phyloP scores from a whole-genome alignment of 2,888 invertebrate genomes.

The Cerastoderma edule region DNA sequence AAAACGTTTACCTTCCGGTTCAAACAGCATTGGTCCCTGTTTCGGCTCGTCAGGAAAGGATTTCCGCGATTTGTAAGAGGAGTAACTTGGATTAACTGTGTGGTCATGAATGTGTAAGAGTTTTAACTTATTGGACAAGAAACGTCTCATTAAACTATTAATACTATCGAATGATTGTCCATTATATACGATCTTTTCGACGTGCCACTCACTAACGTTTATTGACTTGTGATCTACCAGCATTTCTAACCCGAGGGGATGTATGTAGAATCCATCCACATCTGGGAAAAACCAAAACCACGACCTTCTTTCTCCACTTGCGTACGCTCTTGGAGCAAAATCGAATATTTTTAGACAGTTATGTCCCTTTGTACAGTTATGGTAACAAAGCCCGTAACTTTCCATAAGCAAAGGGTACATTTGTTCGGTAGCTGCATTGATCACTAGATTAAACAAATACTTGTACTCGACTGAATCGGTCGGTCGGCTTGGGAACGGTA shows the following conservation, averaged over 20 bases:
- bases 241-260: constrained; percentile 74
- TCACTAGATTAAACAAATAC: constrained; percentile 45
- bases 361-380: constrained; percentile 65
- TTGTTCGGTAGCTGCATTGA: constrained; percentile 38
- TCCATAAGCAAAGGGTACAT: constrained; percentile 65
- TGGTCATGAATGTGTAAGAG: constrained; percentile 16
- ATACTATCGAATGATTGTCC: constrained; percentile 65
- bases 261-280: constrained; percentile 70
- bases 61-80: constrained; percentile 36
- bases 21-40: constrained; percentile 69
- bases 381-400: constrained; percentile 66
- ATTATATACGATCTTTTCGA: constrained; percentile 69
- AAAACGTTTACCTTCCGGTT: constrained; percentile 77
- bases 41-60: constrained; percentile 12
- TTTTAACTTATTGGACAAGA: constrained; percentile 35
- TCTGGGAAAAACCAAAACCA: constrained; percentile 69
- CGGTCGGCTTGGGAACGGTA: constrained; percentile 68
- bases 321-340: constrained; percentile 65
- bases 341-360: constrained; percentile 67
- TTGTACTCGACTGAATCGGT: constrained; percentile 66
- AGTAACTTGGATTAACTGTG: constrained; percentile 24
- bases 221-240: constrained; percentile 66
- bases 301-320: constrained; percentile 63
- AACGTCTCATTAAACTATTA: constrained; percentile 60
- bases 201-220: constrained; percentile 62